These are phyloP conservation scores for Melanophora roralis DNA, from an alignment of 2,888 invertebrate species.

Conservation along the genomic window DNA sequence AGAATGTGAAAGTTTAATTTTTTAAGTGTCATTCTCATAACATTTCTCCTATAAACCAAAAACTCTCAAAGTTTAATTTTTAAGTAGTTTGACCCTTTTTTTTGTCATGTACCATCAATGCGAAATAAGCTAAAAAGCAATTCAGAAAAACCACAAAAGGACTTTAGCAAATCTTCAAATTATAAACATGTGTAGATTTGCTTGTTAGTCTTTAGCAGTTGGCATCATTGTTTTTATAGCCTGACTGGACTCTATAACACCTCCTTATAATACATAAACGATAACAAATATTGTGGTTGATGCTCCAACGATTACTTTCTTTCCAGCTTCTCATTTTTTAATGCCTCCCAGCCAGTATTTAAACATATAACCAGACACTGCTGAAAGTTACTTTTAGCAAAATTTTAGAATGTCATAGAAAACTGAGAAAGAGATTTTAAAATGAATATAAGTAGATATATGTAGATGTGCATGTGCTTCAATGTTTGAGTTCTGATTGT, in stretches of 20 bases:
- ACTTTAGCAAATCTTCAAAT: slow-evolving; percentile 38
- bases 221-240: slow-evolving; percentile 1
- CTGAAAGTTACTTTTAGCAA: slow-evolving; percentile 13
- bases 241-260: not conserved
- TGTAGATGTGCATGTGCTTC: no score
- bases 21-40: no score
- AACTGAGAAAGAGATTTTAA: slow-evolving; percentile 5
- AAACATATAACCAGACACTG: not conserved
- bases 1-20: no score
- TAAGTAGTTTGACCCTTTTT: no score
- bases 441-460: not conserved
- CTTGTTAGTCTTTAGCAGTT: slow-evolving; percentile 22
- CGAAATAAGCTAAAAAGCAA: no score
- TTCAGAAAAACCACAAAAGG: slow-evolving; percentile 41
- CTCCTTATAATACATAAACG: slow-evolving; percentile 13
- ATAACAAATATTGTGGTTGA: slow-evolving; percentile 13
- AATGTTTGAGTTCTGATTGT: slow-evolving; percentile 1
- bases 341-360: not conserved
- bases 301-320: not conserved
- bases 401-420: not conserved
- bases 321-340: not conserved
- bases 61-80: no score
- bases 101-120: no score
- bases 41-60: no score
- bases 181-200: slow-evolving; percentile 37